A percentile compares a stretch with the other conserved stretches of the same genome.
phyloP scores from a whole-genome alignment of 1,140 invertebrate species.

The Aphelenchoides avenae region DNA sequence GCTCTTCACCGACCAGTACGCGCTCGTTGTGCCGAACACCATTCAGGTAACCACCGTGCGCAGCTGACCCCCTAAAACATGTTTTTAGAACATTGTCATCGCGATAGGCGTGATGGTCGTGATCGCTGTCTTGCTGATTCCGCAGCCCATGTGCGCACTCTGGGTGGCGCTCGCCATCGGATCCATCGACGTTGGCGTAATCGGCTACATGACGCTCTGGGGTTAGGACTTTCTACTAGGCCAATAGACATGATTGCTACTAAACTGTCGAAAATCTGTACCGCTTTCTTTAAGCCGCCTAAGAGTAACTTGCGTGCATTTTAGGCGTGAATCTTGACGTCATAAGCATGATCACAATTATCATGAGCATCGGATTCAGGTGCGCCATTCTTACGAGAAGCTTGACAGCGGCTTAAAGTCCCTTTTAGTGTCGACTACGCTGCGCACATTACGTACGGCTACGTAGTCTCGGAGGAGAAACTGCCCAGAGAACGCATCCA shows the following conservation, averaged over 20 bases:
- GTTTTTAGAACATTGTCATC: conserved; percentile 81
- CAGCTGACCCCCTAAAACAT: too few species aligned
- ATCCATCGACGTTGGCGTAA: conserved; percentile 87
- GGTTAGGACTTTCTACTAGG: conserved; percentile 48
- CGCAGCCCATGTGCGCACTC: conserved; percentile 81
- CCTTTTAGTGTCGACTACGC: conserved; percentile 95
- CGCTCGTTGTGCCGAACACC: conserved; percentile 64
- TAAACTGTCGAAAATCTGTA: not conserved
- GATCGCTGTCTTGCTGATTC: conserved; percentile 91
- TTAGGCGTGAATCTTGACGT: not conserved
- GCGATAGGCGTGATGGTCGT: conserved; percentile 90
- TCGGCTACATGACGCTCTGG: conserved; percentile 95
- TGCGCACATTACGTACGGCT: conserved; percentile 92
- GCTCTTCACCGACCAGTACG: conserved; percentile 77
- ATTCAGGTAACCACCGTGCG: too few species aligned
- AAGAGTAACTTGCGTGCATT: not conserved
- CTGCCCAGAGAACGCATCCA: conserved; percentile 74
- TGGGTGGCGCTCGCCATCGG: conserved; percentile 93
- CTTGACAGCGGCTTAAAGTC: too few species aligned
- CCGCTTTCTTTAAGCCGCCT: not conserved
- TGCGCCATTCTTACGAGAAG: too few species aligned
- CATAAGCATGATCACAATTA: conserved; percentile 85
- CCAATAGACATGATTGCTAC: not conserved
- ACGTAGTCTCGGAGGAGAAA: conserved; percentile 74
- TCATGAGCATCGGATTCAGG: conserved; percentile 98